Conservation (phyloP, 1,140 invertebrate genomes). For the Brachionus paranguensis region DNA sequence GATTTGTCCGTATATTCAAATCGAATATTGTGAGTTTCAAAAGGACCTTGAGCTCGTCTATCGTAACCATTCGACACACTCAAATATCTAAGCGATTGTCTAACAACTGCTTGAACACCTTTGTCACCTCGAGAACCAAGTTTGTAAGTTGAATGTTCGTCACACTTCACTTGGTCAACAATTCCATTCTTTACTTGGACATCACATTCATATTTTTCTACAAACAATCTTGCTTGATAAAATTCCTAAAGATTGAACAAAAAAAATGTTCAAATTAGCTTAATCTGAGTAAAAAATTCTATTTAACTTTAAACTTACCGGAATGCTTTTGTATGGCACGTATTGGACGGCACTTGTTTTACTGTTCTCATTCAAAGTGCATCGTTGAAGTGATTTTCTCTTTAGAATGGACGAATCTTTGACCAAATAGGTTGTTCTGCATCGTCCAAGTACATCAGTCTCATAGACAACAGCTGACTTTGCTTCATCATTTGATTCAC, state of each 20-base stretch:
- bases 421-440: conserved; percentile 25
- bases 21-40: not conserved
- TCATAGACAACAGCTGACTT: conserved; percentile 38
- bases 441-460: conserved; percentile 30
- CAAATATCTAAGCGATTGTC: conserved; percentile 24
- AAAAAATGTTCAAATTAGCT: no score
- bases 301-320: not conserved
- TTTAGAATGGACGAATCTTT: not conserved
- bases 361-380: conserved; percentile 33
- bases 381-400: conserved; percentile 24
- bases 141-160: conserved; percentile 31
- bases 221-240: conserved; percentile 31
- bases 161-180: conserved; percentile 20
- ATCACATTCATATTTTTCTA: conserved; percentile 6
- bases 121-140: conserved; percentile 8
- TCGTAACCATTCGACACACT: not conserved
- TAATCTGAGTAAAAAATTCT: no score
- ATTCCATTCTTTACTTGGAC: not conserved
- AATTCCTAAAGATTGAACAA: not conserved
- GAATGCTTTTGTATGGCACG: conserved; percentile 18
- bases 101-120: conserved; percentile 36
- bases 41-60: conserved; percentile 12
- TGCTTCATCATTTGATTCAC: not conserved
- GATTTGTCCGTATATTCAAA: conserved; percentile 32
- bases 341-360: conserved; percentile 27